Base-by-base conservation (phyloP, 2,888 invertebrate species). In the Mayetiola destructor region DNA sequence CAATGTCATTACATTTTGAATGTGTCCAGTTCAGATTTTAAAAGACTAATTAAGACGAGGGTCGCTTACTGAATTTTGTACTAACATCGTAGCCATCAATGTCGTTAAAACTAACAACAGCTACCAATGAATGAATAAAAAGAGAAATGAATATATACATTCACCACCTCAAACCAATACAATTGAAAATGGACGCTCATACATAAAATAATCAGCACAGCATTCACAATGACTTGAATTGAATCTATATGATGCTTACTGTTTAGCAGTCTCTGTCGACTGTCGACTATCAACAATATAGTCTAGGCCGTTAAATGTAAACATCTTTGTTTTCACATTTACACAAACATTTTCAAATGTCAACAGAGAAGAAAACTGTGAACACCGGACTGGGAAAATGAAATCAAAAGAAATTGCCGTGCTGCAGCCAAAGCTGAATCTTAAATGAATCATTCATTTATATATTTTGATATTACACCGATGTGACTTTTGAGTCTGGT, bases 21-120 rank as follows among this genome's bases (percentile, higher is more conserved):
- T 37, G 36, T 53, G 57, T 57, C 53, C 57, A 57, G 53, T 52
- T 53, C 57, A 57, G 57, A 57, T 57, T 57, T 57, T 57, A 57
- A 57, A 57, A 57, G 57, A 57, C 57, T 57, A 57, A 57, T 57
- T 57, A 57, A 57, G 57, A 57, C 53, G 36, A 57, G 57, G 57
- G 57, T 57, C 56, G 56, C 23, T 30, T 32, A 30, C 53, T 53
- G 32, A 53, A 53, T n/a, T 23, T 27, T 48, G 48, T 10, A 48
- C 48, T 48, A 27, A 48, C 48, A 48, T 48, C 48, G 48, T 48
- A 23, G 48, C 27, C 48, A 48, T 27, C 48, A 48, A 48, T 27
- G 27, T 48, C 48, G 48, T 48, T 48, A 48, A 27, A 48, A 48
- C 27, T 48, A 48, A 27, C 27, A 48, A 5, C 48, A 27, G 48